phyloP scores from a whole-genome alignment of 2,113 vertebrate species.

The Monopterus albus region DNA sequence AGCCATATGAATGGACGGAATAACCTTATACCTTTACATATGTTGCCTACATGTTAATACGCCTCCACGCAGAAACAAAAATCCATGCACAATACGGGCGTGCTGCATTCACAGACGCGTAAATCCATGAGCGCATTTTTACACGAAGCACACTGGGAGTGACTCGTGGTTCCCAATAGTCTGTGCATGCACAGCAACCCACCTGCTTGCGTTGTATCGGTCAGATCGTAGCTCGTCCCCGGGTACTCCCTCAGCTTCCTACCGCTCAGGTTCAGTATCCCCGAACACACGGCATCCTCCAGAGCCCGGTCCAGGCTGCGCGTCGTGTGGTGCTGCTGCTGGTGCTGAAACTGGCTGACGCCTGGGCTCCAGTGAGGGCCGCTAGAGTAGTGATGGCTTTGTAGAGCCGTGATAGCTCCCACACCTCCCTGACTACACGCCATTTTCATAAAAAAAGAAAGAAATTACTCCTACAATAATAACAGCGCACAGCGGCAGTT shows the following conservation, averaged over 20 bases:
- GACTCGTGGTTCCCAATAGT: background rate
- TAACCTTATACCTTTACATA: conserved; percentile 47
- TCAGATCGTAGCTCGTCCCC: conserved; percentile 90
- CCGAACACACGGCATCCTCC: conserved; percentile 93
- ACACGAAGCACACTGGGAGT: background rate
- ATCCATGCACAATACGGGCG: conserved; percentile 40
- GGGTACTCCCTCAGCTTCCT: conserved; percentile 96
- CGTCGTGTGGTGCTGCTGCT: conserved; percentile 84
- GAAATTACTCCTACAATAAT: conserved; percentile 83
- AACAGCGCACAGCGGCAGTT: conserved; percentile 82
- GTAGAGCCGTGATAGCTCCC: conserved; percentile 78
- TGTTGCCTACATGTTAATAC: conserved; percentile 33
- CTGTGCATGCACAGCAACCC: conserved; percentile 49
- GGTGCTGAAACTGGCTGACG: conserved; percentile 82
- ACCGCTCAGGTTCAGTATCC: conserved; percentile 94
- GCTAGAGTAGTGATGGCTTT: conserved; percentile 81
- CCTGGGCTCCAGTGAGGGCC: conserved; percentile 90
- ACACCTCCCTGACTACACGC: conserved; percentile 90
- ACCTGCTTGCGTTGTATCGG: conserved; percentile 96
- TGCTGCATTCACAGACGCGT: conserved; percentile 5
- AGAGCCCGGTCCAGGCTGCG: conserved; percentile 94
- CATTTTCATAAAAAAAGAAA: conserved; percentile 88
- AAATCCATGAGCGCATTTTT: background rate
- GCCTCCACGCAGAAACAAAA: conserved; percentile 1
- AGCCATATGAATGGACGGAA: background rate